phyloP scores from a whole-genome alignment of 1,140 invertebrate species.

The Drosophila erecta region DNA sequence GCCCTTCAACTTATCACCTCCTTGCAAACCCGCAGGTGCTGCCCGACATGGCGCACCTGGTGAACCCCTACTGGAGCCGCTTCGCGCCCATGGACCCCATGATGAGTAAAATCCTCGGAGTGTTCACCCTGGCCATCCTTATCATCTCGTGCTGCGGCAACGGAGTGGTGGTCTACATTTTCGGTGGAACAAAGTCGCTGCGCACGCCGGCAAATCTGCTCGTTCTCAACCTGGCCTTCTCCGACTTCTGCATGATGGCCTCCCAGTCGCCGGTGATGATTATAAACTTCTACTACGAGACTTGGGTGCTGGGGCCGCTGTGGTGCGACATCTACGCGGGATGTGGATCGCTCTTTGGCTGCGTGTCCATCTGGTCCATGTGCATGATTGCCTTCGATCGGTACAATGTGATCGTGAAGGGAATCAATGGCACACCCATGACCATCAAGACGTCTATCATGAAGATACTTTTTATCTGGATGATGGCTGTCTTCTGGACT shows the following conservation, averaged over 20 bases:
- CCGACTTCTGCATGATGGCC: conserved; percentile 94
- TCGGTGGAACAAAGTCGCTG: conserved; percentile 87
- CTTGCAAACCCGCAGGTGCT: conserved; percentile 33
- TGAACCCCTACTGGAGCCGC: conserved; percentile 90
- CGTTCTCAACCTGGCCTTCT: conserved; percentile 87
- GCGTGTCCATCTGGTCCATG: conserved; percentile 94
- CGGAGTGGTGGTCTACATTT: conserved; percentile 88
- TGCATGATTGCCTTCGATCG: conserved; percentile 93
- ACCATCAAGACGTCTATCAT: conserved; percentile 88
- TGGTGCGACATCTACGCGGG: conserved; percentile 93
- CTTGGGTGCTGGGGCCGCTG: conserved; percentile 92
- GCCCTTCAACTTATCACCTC: not conserved
- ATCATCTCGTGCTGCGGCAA: conserved; percentile 86
- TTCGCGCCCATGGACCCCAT: conserved; percentile 92
- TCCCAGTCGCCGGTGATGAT: conserved; percentile 93
- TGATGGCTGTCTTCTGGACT: conserved; percentile 89
- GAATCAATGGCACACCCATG: conserved; percentile 88
- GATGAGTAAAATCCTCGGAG: conserved; percentile 86
- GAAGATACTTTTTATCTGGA: conserved; percentile 90
- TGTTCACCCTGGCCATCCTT: conserved; percentile 68
- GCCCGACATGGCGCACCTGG: conserved; percentile 89
- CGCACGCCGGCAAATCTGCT: conserved; percentile 87
- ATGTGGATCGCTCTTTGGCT: conserved; percentile 92
- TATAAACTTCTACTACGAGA: conserved; percentile 94
- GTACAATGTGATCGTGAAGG: conserved; percentile 94